phyloP scores from a whole-genome alignment of 92 coral and sea anemone species.

The Nematostella vectensis region DNA sequence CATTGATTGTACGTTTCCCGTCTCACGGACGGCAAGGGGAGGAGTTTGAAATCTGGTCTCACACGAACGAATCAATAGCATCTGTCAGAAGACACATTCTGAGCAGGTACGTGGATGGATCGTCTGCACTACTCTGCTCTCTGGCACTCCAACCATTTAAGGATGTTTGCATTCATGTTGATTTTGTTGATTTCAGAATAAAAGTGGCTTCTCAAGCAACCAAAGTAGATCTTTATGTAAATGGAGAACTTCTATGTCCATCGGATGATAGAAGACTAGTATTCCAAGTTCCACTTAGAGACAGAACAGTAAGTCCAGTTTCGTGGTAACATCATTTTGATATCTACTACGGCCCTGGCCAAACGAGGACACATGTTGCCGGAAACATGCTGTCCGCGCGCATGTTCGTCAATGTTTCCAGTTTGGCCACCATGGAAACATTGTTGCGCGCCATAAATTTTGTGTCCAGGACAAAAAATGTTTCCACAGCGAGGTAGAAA shows the following conservation, averaged over 20 bases:
- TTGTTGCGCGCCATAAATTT: too few relatives aligned
- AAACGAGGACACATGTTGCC: too few relatives aligned
- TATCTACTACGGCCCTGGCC: not conserved
- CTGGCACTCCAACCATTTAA: not conserved
- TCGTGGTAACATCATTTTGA: too few relatives aligned
- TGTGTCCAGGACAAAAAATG: too few relatives aligned
- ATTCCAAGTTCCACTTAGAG: constrained; percentile 81
- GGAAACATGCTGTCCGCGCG: too few relatives aligned
- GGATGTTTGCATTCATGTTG: not conserved
- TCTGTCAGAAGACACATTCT: constrained; percentile 87
- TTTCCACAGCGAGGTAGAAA: too few relatives aligned
- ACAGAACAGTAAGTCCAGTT: constrained; percentile 67
- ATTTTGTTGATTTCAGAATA: constrained; percentile 55
- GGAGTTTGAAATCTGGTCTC: constrained; percentile 98
- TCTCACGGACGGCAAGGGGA: constrained; percentile 98
- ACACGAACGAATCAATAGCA: constrained; percentile 87
- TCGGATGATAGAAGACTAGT: constrained; percentile 91
- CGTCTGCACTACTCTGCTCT: not conserved
- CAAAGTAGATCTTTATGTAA: constrained; percentile 87
- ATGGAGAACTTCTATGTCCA: constrained; percentile 92
- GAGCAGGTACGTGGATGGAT: constrained; percentile 45
- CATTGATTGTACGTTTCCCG: constrained; percentile 81
- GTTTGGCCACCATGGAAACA: too few relatives aligned
- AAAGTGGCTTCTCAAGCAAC: constrained; percentile 75
- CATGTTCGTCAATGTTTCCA: too few relatives aligned